phyloP scores from a whole-genome alignment of 2,888 invertebrate genomes.

The Drosophila longiperda region DNA sequence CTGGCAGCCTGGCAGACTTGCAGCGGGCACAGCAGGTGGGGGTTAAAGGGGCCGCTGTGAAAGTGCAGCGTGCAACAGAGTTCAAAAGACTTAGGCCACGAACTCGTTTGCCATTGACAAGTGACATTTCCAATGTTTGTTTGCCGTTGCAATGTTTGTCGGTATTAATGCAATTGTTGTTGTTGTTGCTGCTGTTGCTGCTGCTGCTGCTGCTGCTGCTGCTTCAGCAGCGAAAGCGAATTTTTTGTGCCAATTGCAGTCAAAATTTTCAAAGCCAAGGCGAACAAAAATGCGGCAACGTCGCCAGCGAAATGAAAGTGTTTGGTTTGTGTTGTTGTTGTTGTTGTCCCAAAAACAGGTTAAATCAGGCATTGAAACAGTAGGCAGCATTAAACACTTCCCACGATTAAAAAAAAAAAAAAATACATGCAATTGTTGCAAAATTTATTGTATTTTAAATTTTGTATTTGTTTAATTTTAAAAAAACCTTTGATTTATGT shows the following conservation, averaged over 20 bases:
- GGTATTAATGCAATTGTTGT: not conserved
- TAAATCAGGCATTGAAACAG: conserved; percentile 50
- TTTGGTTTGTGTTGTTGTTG: conserved; percentile 57
- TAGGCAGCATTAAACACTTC: conserved; percentile 43
- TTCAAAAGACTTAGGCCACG: conserved; percentile 78
- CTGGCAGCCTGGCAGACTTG: conserved; percentile 16
- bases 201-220: conserved; percentile 9
- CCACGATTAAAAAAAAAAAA: conserved; percentile 15
- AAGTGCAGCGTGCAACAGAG: conserved; percentile 53
- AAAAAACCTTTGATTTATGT: conserved; percentile 1
- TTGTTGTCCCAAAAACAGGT: conserved; percentile 55
- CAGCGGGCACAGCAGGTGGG: conserved; percentile 1
- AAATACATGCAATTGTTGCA: conserved; percentile 4
- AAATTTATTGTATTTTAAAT: not conserved
- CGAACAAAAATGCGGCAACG: conserved; percentile 37
- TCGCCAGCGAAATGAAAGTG: conserved; percentile 70
- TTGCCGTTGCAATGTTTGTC: conserved; percentile 33
- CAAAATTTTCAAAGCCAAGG: conserved; percentile 70
- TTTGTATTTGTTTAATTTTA: conserved; percentile 19
- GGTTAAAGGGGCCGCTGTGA: conserved; percentile 33
- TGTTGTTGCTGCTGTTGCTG: conserved; percentile 14
- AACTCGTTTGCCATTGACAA: conserved; percentile 72
- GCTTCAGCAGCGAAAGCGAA: conserved; percentile 69
- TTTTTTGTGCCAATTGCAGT: conserved; percentile 71
- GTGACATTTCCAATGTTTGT: conserved; percentile 54